Conservation (phyloP, 2,113 vertebrate species). For the Spheniscus mendiculus region DNA sequence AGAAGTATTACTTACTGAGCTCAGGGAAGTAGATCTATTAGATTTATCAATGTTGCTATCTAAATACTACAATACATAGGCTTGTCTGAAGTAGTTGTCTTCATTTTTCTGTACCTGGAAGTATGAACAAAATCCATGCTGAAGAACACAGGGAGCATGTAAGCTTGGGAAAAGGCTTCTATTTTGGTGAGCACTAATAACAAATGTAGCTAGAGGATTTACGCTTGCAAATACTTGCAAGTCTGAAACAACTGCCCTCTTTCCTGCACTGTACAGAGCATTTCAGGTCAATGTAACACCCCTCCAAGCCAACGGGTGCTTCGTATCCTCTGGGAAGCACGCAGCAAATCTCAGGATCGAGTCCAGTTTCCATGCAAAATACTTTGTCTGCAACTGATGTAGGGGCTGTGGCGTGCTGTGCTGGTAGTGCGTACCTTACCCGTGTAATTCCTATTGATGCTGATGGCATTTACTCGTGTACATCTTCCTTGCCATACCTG, state of each 20-base stretch:
- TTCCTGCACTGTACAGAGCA: background rate
- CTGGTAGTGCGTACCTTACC: background rate
- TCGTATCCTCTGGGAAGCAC: background rate
- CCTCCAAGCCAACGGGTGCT: background rate
- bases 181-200: background rate
- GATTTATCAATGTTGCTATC: background rate
- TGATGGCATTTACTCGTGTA: background rate
- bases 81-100: background rate
- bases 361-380: background rate
- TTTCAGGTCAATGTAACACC: background rate
- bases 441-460: background rate
- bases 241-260: background rate
- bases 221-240: background rate
- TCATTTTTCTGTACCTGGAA: background rate
- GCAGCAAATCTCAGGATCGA: background rate
- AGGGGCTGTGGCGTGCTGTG: background rate
- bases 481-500: background rate
- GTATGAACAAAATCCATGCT: background rate
- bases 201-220: background rate
- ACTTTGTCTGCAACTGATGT: background rate
- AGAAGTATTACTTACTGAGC: background rate
- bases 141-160: background rate
- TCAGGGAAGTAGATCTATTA: background rate
- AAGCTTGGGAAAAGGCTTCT: background rate
- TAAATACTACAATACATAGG: background rate